Evolutionary conservation across 2,797 vertebrate species (phyloP), one percentile per base, ranked within the genome.

Genomic region (Telmatherina bonti): DNA sequence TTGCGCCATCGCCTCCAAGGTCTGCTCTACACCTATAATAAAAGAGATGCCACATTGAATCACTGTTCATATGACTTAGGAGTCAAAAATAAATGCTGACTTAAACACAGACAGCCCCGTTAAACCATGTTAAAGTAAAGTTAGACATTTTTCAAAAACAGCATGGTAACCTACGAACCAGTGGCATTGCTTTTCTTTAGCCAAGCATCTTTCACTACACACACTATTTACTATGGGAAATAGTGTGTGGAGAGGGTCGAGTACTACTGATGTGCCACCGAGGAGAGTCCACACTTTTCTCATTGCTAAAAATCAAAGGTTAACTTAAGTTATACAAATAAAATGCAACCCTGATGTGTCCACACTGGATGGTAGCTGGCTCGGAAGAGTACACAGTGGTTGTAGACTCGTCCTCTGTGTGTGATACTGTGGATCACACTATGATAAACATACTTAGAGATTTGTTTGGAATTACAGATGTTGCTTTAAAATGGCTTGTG

Each of bases 251-350:
- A 67, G 52, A 45, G 13, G 49, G 38, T 24, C 30, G 7, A 57
- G 54, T 59, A 20, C 27, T 58, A 51, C 22, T 36, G 30, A 64
- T 27, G 15, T 55, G 45, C 30, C 45, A 49, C 29, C 26, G 8
- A 61, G 18, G 24, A 47, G 20, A 70, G 29, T 64, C 30, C 52
- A 0, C 57, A 52, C 43, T 41, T 61, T 27, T 18, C 45, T 76
- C 68, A 84, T 69, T 78, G 62, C 51, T 74, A 74, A 82, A 80
- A 76, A 87, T 81, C 67, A 30, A 56, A 75, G 66, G 59, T 79
- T 11, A 0, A 20, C 41, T 22, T 0, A 4, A 63, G 62, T 24
- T 2, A 8, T 36, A 41, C 57, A 73, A 78, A 85, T 53, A 72
- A 45, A 16, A 38, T 18, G 0, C 45, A 18, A 13, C 20, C 61